Evolutionary conservation across 2,888 invertebrate genomes (phyloP), one percentile per base, ranked within the genome.

Genomic region (Tipula lateralis): DNA sequence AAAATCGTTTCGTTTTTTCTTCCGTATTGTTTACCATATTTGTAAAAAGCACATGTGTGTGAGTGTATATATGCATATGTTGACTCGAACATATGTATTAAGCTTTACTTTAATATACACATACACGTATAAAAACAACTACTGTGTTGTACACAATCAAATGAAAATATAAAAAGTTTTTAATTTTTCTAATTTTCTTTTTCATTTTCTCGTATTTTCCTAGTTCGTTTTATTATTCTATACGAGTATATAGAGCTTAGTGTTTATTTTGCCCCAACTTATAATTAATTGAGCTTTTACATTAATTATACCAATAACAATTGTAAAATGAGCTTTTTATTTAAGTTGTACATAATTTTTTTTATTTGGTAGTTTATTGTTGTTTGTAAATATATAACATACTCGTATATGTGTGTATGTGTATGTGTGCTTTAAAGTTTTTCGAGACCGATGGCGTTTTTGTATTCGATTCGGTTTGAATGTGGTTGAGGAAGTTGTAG

Each of bases 231-330:
- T 50, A 50, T 50, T 50, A 19, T 50, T 50, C 50, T 50, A 19
- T 50, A 16, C 19, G 19, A 5, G 5, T 19, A 16, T 5, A 19
- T 9, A 66, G 24, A 66, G 66, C 3, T 66, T 7, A 66, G 66
- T 24, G 66, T 66, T 66, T 66, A 24, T 66, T 66, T 66, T 66
- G 66, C 66, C 66, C 24, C 66, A 66, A 66, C 66, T 19, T 66
- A 66, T 66, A 66, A 66, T 66, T 66, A 66, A 66, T 66, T 66
- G 66, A 24, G 66, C 66, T 66, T 66, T 66, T 66, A 66, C 66
- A 66, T 66, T 66, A 66, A 66, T 66, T 66, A 66, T 24, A 66
- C 9, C 24, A 66, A 19, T 66, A 66, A 66, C 66, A 66, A 66
- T 9, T n/a, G 24, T 66, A 66, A 66, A 66, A 66, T 66, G 24